phyloP scores from a whole-genome alignment of 2,888 invertebrate species.

The Ernsta delagoae region DNA sequence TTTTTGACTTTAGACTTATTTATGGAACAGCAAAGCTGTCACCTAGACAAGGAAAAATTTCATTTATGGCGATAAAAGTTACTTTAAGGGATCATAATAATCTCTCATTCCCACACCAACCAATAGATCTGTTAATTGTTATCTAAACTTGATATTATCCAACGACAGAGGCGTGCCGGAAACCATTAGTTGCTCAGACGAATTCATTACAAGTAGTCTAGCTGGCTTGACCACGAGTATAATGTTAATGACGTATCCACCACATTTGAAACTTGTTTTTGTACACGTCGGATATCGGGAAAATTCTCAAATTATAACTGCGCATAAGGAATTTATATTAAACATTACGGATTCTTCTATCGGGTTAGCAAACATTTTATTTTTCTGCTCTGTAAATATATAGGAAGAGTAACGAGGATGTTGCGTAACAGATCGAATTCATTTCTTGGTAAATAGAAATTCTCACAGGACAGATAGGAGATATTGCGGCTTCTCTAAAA shows the following conservation, averaged over 20 bases:
- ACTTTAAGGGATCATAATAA: no score
- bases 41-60: no score
- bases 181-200: slow-evolving; percentile 19
- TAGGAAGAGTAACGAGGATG: no score
- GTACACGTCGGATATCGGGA: slow-evolving; percentile 2
- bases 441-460: no score
- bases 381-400: neutral
- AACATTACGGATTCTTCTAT: neutral
- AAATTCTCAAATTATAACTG: slow-evolving; percentile 11
- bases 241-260: slow-evolving; percentile 8
- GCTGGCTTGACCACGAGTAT: slow-evolving; percentile 15
- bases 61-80: no score
- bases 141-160: slow-evolving; percentile 3
- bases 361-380: neutral
- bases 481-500: no score
- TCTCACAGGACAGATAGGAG: no score
- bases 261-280: slow-evolving; percentile 9
- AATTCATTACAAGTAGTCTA: slow-evolving; percentile 16
- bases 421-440: no score
- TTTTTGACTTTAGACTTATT: no score
- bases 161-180: slow-evolving; percentile 32
- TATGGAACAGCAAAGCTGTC: no score
- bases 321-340: slow-evolving; percentile 8
- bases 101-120: no score
- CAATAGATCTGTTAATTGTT: neutral